phyloP scores from a whole-genome alignment of 2,888 invertebrate genomes.

The Oxystoma pomonae region DNA sequence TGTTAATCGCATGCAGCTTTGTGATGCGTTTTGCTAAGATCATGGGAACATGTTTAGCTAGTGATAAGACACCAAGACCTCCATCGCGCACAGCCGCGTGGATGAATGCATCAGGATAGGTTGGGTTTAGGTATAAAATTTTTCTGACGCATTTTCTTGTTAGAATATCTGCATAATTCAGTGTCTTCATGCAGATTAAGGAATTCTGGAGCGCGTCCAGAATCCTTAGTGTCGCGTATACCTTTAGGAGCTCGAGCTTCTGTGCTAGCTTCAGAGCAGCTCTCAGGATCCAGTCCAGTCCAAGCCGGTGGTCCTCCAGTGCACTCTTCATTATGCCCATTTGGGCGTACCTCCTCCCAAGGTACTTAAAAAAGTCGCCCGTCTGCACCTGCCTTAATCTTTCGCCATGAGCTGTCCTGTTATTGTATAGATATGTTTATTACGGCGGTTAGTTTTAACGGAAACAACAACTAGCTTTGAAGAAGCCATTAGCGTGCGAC shows the following conservation, averaged over 20 bases:
- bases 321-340: background rate
- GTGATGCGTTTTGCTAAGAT: no score
- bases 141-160: constrained; percentile 4
- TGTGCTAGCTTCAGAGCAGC: constrained; percentile 11
- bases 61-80: constrained; percentile 10
- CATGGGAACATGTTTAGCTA: constrained; percentile 13
- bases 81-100: constrained; percentile 7
- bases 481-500: background rate
- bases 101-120: constrained; percentile 7
- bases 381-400: constrained; percentile 4
- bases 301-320: background rate
- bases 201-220: constrained; percentile 7
- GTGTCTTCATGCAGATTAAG: background rate
- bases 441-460: background rate
- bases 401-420: background rate
- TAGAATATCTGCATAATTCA: constrained; percentile 4
- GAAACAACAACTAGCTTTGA: constrained; percentile 8
- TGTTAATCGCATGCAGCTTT: no score
- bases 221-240: constrained; percentile 3
- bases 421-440: constrained; percentile 9
- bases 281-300: background rate
- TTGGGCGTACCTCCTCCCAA: background rate
- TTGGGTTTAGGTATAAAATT: constrained; percentile 4
- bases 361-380: constrained; percentile 8
- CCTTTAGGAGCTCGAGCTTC: background rate